These are phyloP conservation scores for Proteles cristata DNA, from an alignment of 2,113 vertebrate genomes.

Conservation along the genomic window DNA sequence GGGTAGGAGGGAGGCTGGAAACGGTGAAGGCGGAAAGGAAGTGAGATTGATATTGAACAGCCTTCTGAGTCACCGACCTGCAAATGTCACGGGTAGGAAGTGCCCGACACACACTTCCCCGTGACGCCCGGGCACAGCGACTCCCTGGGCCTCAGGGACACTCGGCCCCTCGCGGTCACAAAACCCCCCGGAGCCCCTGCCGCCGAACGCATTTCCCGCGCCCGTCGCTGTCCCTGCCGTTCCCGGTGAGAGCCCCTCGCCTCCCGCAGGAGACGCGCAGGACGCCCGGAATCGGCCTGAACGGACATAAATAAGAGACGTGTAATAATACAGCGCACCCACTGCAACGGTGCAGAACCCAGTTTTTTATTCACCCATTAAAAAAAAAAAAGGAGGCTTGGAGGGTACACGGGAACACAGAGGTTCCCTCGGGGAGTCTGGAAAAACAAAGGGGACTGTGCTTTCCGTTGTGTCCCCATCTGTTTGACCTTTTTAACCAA, in stretches of 20 bases:
- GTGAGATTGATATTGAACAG: not conserved
- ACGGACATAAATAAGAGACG: not conserved
- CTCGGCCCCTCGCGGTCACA: not conserved
- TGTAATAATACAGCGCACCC: not conserved
- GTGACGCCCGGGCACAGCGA: not conserved
- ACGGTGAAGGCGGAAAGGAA: not conserved
- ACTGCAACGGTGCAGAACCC: not conserved
- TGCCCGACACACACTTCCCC: not conserved
- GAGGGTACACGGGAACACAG: not conserved
- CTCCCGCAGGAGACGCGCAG: not conserved
- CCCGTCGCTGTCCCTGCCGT: not conserved
- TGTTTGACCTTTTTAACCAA: not conserved
- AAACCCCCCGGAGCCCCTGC: no score
- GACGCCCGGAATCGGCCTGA: not conserved
- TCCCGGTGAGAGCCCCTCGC: not conserved
- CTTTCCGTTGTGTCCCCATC: not conserved
- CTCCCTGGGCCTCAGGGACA: not conserved
- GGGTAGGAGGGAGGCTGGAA: not conserved
- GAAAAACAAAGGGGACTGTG: not conserved
- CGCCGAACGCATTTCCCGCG: not conserved
- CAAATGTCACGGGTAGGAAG: not conserved
- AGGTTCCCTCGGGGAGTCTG: not conserved
- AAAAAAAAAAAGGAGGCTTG: not conserved
- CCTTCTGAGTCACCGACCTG: not conserved
- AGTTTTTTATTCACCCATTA: not conserved